A percentile compares a stretch with the other conserved stretches of the same genome.
Evolutionary conservation across 2,797 vertebrate genomes (phyloP).

Genomic region (Falco novaeseelandiae): DNA sequence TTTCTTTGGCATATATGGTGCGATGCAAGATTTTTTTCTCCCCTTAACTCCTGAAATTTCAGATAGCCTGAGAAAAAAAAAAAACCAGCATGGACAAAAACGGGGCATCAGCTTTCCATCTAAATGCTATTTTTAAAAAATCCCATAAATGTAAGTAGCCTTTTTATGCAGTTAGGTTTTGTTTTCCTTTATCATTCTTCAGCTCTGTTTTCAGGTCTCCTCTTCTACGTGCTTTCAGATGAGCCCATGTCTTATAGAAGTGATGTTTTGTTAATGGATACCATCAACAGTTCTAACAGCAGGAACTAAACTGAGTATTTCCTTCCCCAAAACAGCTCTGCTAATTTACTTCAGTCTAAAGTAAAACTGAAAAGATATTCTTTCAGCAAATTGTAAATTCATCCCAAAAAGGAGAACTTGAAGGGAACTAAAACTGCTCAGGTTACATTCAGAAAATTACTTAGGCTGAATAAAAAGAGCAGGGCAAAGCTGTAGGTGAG

Average conservation of each 20-base stretch:
- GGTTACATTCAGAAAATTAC: background rate
- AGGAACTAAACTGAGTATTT: constrained; percentile 18
- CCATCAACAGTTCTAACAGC: constrained; percentile 24
- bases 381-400: constrained; percentile 11
- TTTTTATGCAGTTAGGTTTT: no score
- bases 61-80: constrained; percentile 49
- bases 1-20: constrained; percentile 59
- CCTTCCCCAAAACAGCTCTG: background rate
- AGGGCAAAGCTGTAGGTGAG: background rate
- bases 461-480: constrained; percentile 5
- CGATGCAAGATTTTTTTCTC: constrained; percentile 3
- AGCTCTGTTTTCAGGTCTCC: constrained; percentile 25
- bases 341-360: constrained; percentile 22
- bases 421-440: background rate
- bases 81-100: constrained; percentile 47
- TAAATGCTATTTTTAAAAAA: constrained; percentile 45
- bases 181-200: background rate
- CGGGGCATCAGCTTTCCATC: constrained; percentile 36
- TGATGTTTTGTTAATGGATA: constrained; percentile 15
- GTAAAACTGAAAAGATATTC: background rate
- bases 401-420: constrained; percentile 9
- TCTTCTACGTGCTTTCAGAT: background rate
- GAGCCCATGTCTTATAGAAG: background rate
- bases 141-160: background rate
- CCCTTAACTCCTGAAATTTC: constrained; percentile 54